Evolutionary conservation across 2,888 invertebrate species (phyloP).

Genomic region (Drosophila cognata): DNA sequence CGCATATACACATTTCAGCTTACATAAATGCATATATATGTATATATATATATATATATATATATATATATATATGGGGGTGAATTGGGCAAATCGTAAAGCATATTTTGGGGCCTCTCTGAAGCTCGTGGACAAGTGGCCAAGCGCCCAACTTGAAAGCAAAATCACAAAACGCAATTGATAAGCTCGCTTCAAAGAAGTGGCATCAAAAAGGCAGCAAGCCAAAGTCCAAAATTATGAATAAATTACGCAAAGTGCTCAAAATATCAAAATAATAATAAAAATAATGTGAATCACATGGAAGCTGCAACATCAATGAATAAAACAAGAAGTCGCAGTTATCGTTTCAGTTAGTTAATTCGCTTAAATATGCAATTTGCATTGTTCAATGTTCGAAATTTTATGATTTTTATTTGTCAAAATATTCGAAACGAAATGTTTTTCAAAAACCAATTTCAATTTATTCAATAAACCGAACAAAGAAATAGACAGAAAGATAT

Average conservation of each 20-base stretch:
- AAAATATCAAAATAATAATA: neutral
- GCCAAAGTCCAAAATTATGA: neutral
- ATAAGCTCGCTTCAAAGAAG: slow-evolving; percentile 17
- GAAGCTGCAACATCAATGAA: neutral
- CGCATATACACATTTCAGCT: slow-evolving; percentile 3
- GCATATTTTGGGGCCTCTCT: neutral
- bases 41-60: neutral
- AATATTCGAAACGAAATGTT: neutral
- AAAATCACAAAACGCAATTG: slow-evolving; percentile 41
- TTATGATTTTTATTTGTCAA: neutral
- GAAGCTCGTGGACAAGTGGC: slow-evolving; percentile 68
- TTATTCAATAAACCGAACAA: neutral
- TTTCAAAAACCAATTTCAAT: neutral
- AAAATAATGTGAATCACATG: neutral
- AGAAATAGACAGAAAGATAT: neutral
- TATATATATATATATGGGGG: neutral
- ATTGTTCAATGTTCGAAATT: fast-evolving
- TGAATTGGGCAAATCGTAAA: neutral
- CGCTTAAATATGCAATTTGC: neutral
- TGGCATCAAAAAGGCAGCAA: neutral
- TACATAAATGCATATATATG: too few species aligned
- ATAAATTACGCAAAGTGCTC: neutral
- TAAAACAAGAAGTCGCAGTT: neutral
- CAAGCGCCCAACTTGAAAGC: slow-evolving; percentile 49
- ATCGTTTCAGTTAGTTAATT: neutral